Conservation (phyloP, 2,113 vertebrate genomes). For the Dicentrarchus labrax region DNA sequence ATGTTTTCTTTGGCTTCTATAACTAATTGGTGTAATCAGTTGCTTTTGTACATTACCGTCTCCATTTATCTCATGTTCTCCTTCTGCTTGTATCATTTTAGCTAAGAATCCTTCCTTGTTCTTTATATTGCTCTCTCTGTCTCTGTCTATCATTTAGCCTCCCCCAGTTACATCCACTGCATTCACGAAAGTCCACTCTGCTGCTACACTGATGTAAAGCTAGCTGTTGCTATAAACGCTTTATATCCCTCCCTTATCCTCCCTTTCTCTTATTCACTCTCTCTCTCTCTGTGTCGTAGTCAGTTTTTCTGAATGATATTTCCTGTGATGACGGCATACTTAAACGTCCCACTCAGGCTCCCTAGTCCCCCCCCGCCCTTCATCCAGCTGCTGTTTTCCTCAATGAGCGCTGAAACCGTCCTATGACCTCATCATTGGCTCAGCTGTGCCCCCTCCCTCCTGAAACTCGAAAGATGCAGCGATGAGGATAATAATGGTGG, state of each 20-base stretch:
- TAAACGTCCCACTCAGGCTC: conserved; percentile 30
- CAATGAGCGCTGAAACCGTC: conserved; percentile 61
- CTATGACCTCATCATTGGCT: conserved; percentile 52
- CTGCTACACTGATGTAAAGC: not conserved
- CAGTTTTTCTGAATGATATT: conserved; percentile 53
- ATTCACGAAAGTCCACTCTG: not conserved
- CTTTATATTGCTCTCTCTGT: not conserved
- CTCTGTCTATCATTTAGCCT: not conserved
- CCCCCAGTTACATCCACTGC: not conserved
- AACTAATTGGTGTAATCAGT: not conserved
- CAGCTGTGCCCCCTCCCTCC: not conserved
- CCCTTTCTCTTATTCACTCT: not conserved
- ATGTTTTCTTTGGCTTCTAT: not conserved
- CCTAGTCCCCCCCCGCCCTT: conserved; percentile 25
- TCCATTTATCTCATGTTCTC: not conserved
- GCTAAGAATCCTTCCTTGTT: not conserved
- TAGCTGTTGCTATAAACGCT: not conserved
- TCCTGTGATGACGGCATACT: conserved; percentile 43
- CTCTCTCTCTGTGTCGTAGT: not conserved
- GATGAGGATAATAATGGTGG: conserved; percentile 8
- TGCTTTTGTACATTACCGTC: not conserved
- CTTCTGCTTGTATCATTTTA: not conserved
- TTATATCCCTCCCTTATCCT: not conserved
- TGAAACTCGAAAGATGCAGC: conserved; percentile 10
- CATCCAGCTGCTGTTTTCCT: conserved; percentile 67